These are phyloP conservation scores for Leptopilina drosophilae DNA, from an alignment of 2,888 invertebrate genomes.

Conservation along the genomic window DNA sequence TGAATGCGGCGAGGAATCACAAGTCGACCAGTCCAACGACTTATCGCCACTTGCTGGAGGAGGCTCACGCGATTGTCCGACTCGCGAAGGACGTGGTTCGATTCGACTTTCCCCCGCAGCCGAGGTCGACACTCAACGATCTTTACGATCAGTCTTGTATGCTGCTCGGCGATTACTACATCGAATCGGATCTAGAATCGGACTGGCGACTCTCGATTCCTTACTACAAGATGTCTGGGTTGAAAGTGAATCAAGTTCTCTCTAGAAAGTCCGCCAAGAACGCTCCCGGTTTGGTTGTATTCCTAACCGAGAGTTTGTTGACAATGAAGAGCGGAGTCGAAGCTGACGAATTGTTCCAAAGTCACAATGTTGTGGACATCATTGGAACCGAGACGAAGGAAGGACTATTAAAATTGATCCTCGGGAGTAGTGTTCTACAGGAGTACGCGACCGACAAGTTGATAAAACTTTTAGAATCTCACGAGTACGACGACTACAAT, in stretches of 20 bases:
- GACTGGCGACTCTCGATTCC: conserved; percentile 78
- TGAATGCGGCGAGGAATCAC: conserved; percentile 83
- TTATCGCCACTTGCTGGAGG: conserved; percentile 85
- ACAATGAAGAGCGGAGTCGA: conserved; percentile 76
- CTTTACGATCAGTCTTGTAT: conserved; percentile 79
- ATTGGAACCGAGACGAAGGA: conserved; percentile 67
- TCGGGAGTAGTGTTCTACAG: conserved; percentile 78
- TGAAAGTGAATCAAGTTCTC: conserved; percentile 78
- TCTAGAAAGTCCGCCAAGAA: conserved; percentile 67
- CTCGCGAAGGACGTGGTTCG: conserved; percentile 74
- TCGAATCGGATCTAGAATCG: conserved; percentile 75
- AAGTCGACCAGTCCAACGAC: conserved; percentile 81
- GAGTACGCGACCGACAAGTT: conserved; percentile 80
- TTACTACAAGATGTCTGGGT: conserved; percentile 79
- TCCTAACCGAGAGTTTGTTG: conserved; percentile 72
- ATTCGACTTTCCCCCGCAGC: conserved; percentile 34
- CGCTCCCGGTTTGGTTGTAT: conserved; percentile 70
- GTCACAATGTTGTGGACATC: conserved; percentile 72
- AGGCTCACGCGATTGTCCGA: conserved; percentile 84
- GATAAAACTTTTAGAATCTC: conserved; percentile 75
- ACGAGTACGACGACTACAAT: conserved; percentile 71
- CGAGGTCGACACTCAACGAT: conserved; percentile 69
- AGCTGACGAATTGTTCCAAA: conserved; percentile 77
- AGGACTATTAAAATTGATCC: conserved; percentile 78
- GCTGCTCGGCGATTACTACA: conserved; percentile 80